Base-by-base conservation (phyloP, 2,113 vertebrate genomes). In the Cebidichthys violaceus region DNA sequence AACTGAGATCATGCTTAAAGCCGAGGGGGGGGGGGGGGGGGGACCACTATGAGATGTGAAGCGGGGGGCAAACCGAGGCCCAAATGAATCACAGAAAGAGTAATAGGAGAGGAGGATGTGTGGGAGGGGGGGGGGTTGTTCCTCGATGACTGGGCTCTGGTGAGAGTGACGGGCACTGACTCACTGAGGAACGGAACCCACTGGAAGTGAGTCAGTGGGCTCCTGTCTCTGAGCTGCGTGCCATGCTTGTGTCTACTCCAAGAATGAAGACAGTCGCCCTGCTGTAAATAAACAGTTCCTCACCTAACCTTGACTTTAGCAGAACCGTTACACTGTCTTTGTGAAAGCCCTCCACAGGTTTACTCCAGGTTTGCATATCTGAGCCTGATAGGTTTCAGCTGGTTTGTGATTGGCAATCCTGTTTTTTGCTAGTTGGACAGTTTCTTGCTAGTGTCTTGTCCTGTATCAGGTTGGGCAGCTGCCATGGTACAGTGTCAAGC, bases 1-100 rank as follows among this genome's bases (percentile, higher is more conserved):
- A 91, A 87, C 82, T 92, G 86, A 92, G 91, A 89, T 92, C 86
- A 91, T 90, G 84, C 86, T 86, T 81, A 88, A 89, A 89, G 81
- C 68, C 77, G 60, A 79, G 75, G 70, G 59, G 27, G 61, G 50
- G 67, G 66, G 33, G 45, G 1, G 33, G 37, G 41, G n/a, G 9
- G 47, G 54, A 2, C 35, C 37, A 22, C 61, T 71, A 39, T 61
- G 70, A 80, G 83, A 68, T 65, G 78, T 70, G 66, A 79, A 82
- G 70, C 24, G 60, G 70, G 47, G 79, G 77, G 45, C 73, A 86
- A 86, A 91, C 79, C 83, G 85, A 86, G 89, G 89, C 89, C 82
- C 82, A 90, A 79, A 90, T 92, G 90, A 88, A 80, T 90, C 85
- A 92, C 75, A 87, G 82, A 64, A 70, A 84, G 24, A 54, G 79